Evolutionary conservation across 2,888 invertebrate genomes (phyloP), one percentile per base, ranked within the genome.

Genomic region (Lottia gigantea): DNA sequence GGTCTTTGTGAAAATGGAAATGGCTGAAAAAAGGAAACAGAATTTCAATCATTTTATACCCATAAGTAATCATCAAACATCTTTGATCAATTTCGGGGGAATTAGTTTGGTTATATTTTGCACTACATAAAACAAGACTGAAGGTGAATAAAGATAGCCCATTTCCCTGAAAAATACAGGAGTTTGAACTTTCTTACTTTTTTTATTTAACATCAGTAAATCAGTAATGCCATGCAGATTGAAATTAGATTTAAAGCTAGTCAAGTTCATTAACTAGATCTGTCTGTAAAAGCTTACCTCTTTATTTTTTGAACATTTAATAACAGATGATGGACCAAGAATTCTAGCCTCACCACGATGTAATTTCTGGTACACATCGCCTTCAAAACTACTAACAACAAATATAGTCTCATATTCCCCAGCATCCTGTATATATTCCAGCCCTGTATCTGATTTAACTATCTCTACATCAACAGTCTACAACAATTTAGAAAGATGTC

Each of bases 1-100:
- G 97, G 97, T 75, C 96, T 92, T 11, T 77, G 75, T 70, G 88
- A 92, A 93, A 92, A 92, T 67, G 94, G 93, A 81, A 95, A 90
- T 80, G 92, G 91, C 86, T 94, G 93, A 94, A 90, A 88, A n/a
- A n/a, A 14, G 72, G 23, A 19, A 72, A 67, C 72, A 65, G 63
- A n/a, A 66, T 40, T 40, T 40, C 40, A 40, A 31, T 31, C 31
- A 3, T 3, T 31, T 31, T 31, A 31, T n/a, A n/a, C n/a, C n/a
- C n/a, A n/a, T n/a, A n/a, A n/a, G n/a, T n/a, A n/a, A n/a, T 31
- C 31, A 31, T 31, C 31, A 31, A 31, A 3, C 3, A 31, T 31
- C 31, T 31, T 31, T 31, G 31, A 3, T 31, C 31, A 31, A 31
- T 31, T 31, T 31, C 6, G 3, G 2, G 31, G 6, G 6, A 31